Evolutionary conservation across 1,140 invertebrate genomes (phyloP).

Genomic region (Ceratina australensis): DNA sequence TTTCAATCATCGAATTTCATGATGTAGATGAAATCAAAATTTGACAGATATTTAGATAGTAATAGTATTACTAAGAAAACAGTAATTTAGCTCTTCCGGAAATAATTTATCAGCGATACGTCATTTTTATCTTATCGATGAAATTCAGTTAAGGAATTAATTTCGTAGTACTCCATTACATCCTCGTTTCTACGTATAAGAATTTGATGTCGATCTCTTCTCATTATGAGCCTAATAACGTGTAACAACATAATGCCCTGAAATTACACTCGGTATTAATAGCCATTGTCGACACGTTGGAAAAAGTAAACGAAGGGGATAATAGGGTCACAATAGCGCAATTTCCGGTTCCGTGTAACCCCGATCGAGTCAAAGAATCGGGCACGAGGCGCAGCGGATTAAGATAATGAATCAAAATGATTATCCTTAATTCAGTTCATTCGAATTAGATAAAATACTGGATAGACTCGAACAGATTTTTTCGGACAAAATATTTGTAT

Average conservation of each 20-base stretch:
- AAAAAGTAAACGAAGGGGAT: not conserved
- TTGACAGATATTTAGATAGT: too few relatives aligned
- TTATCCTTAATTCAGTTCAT: slow-evolving; percentile 1
- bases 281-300: not conserved
- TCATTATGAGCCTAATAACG: not conserved
- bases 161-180: not conserved
- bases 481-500: too few relatives aligned
- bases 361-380: not conserved
- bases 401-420: not conserved
- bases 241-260: not conserved
- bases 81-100: too few relatives aligned
- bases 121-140: too few relatives aligned
- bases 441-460: too few relatives aligned
- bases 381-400: not conserved
- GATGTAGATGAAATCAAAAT: too few relatives aligned
- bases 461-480: too few relatives aligned
- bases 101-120: too few relatives aligned
- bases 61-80: too few relatives aligned
- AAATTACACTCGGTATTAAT: not conserved
- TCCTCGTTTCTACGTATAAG: not conserved
- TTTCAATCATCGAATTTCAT: too few relatives aligned
- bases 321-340: not conserved
- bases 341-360: slow-evolving; percentile 15
- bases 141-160: too few relatives aligned
- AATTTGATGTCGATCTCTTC: too few relatives aligned